Base-by-base conservation (phyloP, 2,113 vertebrate species). In the Aviceda subcristata region DNA sequence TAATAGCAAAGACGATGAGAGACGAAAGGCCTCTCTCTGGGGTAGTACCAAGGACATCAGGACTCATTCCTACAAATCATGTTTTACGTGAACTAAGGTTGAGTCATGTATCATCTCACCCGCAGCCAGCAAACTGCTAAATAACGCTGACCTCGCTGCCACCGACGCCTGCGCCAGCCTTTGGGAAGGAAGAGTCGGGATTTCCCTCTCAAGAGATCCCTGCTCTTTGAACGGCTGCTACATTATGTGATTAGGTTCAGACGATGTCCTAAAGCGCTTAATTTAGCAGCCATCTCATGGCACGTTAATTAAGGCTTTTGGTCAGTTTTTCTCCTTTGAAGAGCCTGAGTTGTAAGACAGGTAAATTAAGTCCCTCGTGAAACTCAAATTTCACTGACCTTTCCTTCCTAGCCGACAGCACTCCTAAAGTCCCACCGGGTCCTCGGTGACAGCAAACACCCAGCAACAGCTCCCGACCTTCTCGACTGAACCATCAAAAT, bases 291-390 rank as follows among this genome's bases (percentile, higher is more conserved):
- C 75, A 69, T 73, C 78, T 90, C 87, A 4, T 59, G 68, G 78
- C 60, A 56, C 59, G 12, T 88, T 97, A 95, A 97, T 97, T 84
- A 86, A 81, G 64, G 14, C 29, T 69, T 78, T 75, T 20, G 72
- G 64, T 66, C 84, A 92, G 38, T 78, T 83, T 85, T 74, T 38
- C 34, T 81, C 66, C n/a, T 57, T 77, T 71, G 59, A 81, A 73
- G 48, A 66, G 46, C 36, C 36, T 10, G 78, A 72, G 51, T 27
- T 43, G 30, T 23, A 46, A 71, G 53, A 45, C 27, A 32, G 55
- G 43, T 30, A 21, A 86, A 79, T 86, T 39, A 89, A 91, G 59
- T 12, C 74, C 39, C 18, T 45, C 0, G 6, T 29, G 71, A 83
- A 94, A 81, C 41, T 48, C 57, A 11, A 10, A 36, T 89, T 68